A percentile compares a stretch with the other conserved stretches of the same genome.
phyloP scores from a whole-genome alignment of 2,888 invertebrate genomes.

The Leptinotarsa rubiginosa region DNA sequence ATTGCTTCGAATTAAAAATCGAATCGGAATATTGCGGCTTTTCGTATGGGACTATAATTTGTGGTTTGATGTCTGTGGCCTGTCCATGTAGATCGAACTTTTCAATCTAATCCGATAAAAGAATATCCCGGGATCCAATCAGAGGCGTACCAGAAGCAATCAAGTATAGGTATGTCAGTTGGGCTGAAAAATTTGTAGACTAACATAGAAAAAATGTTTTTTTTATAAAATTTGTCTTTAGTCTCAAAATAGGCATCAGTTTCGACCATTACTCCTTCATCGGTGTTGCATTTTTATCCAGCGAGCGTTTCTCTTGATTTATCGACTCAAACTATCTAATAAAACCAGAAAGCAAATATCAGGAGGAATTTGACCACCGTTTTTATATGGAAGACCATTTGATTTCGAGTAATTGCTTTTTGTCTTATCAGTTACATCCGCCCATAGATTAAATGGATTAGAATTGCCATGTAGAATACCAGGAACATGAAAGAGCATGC shows the following conservation, averaged over 20 bases:
- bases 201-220: too few species aligned
- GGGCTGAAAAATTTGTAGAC: too few species aligned
- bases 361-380: slow-evolving; percentile 11
- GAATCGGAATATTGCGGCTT: slow-evolving; percentile 38
- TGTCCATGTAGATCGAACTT: slow-evolving; percentile 52
- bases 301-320: background rate
- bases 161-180: background rate
- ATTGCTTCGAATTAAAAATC: slow-evolving; percentile 47
- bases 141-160: slow-evolving; percentile 23
- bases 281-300: too few species aligned
- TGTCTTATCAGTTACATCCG: slow-evolving; percentile 12
- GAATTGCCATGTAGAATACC: too few species aligned
- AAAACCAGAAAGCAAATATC: slow-evolving; percentile 19
- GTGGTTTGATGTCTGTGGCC: slow-evolving; percentile 50
- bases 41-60: slow-evolving; percentile 50
- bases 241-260: too few species aligned
- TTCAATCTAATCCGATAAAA: slow-evolving; percentile 56
- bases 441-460: background rate
- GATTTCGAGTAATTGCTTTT: slow-evolving; percentile 12
- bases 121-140: slow-evolving; percentile 45
- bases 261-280: too few species aligned
- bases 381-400: slow-evolving; percentile 7
- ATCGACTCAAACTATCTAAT: slow-evolving; percentile 17
- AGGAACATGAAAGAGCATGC: too few species aligned
- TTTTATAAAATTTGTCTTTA: too few species aligned